Conservation (phyloP, 2,113 vertebrate species). For the Etheostoma spectabile region DNA sequence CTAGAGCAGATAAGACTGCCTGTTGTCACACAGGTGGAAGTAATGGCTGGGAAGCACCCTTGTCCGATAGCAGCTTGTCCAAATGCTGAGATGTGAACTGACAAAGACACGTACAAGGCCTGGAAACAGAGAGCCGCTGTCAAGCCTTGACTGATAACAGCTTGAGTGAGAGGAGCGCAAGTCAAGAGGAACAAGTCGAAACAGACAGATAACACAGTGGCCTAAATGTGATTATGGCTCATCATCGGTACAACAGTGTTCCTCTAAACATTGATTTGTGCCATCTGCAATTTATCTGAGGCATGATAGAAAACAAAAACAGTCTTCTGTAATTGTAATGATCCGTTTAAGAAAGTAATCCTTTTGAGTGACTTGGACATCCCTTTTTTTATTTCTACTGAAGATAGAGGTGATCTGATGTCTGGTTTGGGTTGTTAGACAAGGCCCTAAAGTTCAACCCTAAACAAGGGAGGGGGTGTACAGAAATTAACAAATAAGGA, state of each 20-base stretch:
- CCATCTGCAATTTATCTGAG: constrained; percentile 44
- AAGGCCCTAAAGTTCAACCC: neutral
- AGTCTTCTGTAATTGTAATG: constrained; percentile 23
- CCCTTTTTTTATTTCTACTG: neutral
- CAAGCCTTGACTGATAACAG: constrained; percentile 77
- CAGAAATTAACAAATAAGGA: too few relatives aligned
- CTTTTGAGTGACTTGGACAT: neutral
- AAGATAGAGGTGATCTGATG: neutral
- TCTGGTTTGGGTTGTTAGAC: neutral
- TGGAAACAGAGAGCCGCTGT: constrained; percentile 76
- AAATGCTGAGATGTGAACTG: constrained; percentile 66
- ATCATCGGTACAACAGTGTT: constrained; percentile 51
- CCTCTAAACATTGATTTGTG: constrained; percentile 48
- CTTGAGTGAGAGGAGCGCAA: constrained; percentile 65
- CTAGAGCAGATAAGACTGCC: constrained; percentile 76
- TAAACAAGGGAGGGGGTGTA: too few relatives aligned
- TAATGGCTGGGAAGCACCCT: constrained; percentile 66
- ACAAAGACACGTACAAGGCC: constrained; percentile 68
- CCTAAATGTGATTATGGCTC: constrained; percentile 71
- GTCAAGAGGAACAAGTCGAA: constrained; percentile 60
- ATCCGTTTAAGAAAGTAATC: neutral
- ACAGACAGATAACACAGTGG: constrained; percentile 56
- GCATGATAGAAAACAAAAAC: constrained; percentile 5
- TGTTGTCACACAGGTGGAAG: constrained; percentile 77
- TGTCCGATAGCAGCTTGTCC: constrained; percentile 75